These are phyloP conservation scores for Neolamprologus cancellatus DNA, from an alignment of 2,113 vertebrate genomes.

Conservation along the genomic window DNA sequence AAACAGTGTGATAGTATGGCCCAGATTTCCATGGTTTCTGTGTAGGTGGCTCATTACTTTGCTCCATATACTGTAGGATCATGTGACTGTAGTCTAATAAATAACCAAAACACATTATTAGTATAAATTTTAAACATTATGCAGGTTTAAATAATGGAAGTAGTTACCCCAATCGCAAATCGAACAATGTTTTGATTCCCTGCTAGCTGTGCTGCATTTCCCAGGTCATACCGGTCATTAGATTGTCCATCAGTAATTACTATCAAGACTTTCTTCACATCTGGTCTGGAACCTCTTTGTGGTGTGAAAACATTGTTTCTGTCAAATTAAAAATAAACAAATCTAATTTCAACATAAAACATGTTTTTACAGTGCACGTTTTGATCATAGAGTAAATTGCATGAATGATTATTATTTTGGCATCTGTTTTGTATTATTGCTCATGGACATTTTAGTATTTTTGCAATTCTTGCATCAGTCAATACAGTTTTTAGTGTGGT, in stretches of 20 bases:
- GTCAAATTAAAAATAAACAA: not conserved
- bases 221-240: rapidly evolving
- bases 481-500: not conserved
- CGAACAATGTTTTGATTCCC: constrained; percentile 1
- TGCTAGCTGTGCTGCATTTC: rapidly evolving
- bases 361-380: not conserved
- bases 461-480: not conserved
- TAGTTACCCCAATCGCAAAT: constrained; percentile 65
- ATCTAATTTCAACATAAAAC: not conserved
- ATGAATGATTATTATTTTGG: not conserved
- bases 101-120: not conserved
- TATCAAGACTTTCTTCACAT: constrained; percentile 56
- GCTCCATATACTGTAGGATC: not conserved
- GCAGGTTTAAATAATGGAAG: not conserved
- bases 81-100: not conserved
- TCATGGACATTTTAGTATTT: not conserved
- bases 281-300: not conserved
- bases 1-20: rapidly evolving
- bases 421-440: not conserved
- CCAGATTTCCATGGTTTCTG: not conserved
- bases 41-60: not conserved
- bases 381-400: not conserved
- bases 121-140: not conserved
- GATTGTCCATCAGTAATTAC: constrained; percentile 70
- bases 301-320: constrained; percentile 9